Base-by-base conservation (phyloP, 2,797 vertebrate genomes). In the Choloepus didactylus region DNA sequence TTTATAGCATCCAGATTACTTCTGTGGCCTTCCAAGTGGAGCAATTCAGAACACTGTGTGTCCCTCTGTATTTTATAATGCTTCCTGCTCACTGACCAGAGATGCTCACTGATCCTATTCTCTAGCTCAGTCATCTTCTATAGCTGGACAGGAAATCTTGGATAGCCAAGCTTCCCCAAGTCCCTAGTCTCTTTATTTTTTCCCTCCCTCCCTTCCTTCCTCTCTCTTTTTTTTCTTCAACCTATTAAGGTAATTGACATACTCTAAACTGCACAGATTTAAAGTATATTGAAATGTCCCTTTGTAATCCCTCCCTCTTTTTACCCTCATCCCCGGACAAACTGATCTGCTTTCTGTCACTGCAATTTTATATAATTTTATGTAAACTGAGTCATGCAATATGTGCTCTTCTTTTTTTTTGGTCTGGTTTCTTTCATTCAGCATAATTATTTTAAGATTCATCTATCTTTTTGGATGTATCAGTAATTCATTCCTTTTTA, bases 391-490 rank as follows among this genome's bases (percentile, higher is more conserved):
- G 18, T 49, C 11, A 27, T 83, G 54, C 54, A 56, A 19, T 56
- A 19, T 56, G 16, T 56, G 54, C 54, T 56, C 54, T 29, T 29
- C 12, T 67, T 54, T 41, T 35, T 35, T 35, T 35, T 35, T 35
- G 35, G 29, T 87, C 49, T 92, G 41, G 18, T 82, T 82, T 80
- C 62, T 91, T 96, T 95, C 16, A 80, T 35, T 19, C 46, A 70
- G 49, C 49, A 64, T 76, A 77, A 27, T 51, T 90, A 94, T 83
- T 91, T 93, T 72, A 54, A 87, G 56, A 54, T 41, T 73, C 35
- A 49, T 76, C 10, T 41, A 83, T 59, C 38, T 51, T 41, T 21
- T 75, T 88, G 44, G n/a, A 49, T 69, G 1, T 59, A 51, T 73
- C n/a, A 92, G 51, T 21, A 49, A 44, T 16, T 76, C 29, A 38